phyloP scores from a whole-genome alignment of 2,113 vertebrate species.

The Martes martes region DNA sequence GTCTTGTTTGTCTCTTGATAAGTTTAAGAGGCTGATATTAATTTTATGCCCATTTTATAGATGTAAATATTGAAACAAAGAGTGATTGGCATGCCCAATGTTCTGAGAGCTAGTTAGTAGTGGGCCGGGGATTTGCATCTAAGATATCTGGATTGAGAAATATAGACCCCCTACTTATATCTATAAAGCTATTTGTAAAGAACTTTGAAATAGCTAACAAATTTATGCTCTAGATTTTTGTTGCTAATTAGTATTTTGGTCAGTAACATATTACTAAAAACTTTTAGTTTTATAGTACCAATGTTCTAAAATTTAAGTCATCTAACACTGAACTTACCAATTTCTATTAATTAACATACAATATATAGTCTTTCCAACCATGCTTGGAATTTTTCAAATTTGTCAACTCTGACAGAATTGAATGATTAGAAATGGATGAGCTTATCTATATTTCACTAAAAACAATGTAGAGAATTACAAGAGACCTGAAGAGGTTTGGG shows the following conservation, averaged over 20 bases:
- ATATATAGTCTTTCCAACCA: accelerated
- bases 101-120: neutral
- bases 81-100: neutral
- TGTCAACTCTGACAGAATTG: neutral
- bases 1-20: neutral
- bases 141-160: neutral
- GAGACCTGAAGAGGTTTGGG: neutral
- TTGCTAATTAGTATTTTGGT: neutral
- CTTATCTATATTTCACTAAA: neutral
- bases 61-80: neutral
- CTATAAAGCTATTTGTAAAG: neutral
- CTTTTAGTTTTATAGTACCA: neutral
- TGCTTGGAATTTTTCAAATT: neutral
- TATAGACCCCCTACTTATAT: neutral
- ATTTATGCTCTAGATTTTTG: neutral
- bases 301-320: neutral
- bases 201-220: neutral
- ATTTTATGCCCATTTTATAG: neutral
- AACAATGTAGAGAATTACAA: neutral
- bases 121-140: neutral
- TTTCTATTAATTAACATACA: neutral
- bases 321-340: neutral
- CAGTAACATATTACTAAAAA: neutral
- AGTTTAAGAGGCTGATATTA: neutral
- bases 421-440: neutral